phyloP scores from a whole-genome alignment of 2,113 vertebrate species.

The Salvelinus fontinalis region DNA sequence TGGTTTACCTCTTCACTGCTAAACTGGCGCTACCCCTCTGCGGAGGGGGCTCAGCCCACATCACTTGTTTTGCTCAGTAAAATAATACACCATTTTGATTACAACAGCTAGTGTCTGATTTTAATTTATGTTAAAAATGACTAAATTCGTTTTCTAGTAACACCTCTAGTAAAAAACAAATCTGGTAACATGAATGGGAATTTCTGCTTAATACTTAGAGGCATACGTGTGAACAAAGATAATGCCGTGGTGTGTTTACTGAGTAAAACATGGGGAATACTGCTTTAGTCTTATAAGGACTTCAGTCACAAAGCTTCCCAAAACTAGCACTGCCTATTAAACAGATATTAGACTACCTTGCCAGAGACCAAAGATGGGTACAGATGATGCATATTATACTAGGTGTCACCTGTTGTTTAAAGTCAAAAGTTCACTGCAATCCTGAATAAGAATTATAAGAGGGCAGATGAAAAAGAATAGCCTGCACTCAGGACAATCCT shows the following conservation, averaged over 20 bases:
- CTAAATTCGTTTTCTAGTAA: too few species aligned
- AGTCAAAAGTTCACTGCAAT: background rate
- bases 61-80: conserved; percentile 36
- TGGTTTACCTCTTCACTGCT: conserved; percentile 43
- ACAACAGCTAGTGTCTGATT: background rate
- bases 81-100: background rate
- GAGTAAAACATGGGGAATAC: conserved; percentile 32
- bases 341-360: background rate
- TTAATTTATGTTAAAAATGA: too few species aligned
- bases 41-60: conserved; percentile 2
- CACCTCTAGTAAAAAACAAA: too few species aligned
- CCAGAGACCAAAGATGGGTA: background rate
- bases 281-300: conserved; percentile 10
- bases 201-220: too few species aligned
- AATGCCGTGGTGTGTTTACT: conserved; percentile 16
- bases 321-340: conserved; percentile 5
- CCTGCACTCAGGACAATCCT: background rate
- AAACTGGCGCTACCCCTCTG: conserved; percentile 26
- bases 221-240: too few species aligned
- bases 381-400: background rate
- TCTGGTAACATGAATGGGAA: too few species aligned
- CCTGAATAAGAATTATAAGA: background rate
- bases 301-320: conserved; percentile 16
- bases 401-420: background rate
- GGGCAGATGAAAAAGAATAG: background rate